Evolutionary conservation across 2,113 vertebrate genomes (phyloP).

Genomic region (Azemiops feae): DNA sequence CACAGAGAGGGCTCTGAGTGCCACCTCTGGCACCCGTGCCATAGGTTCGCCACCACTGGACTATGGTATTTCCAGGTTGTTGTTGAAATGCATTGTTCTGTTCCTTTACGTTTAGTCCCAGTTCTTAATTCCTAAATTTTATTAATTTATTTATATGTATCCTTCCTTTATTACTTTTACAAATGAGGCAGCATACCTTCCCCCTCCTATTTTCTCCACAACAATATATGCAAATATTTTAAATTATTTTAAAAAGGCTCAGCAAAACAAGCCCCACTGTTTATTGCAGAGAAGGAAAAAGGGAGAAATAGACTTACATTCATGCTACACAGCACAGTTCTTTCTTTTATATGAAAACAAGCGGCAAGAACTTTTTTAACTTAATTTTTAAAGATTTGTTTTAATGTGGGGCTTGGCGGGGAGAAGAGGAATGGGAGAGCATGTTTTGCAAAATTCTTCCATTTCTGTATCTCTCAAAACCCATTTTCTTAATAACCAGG

Average conservation of each 20-base stretch:
- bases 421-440: not conserved
- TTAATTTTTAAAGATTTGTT: slow-evolving; percentile 8
- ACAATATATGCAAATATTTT: not conserved
- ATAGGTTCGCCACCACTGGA: too few species aligned
- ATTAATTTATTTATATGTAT: not conserved
- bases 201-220: not conserved
- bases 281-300: not conserved
- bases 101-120: not conserved
- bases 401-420: not conserved
- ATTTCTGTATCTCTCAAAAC: not conserved
- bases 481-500: not conserved
- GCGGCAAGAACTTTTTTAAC: not conserved
- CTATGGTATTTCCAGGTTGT: not conserved
- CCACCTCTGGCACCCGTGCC: too few species aligned
- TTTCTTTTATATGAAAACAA: not conserved
- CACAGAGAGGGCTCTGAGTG: too few species aligned
- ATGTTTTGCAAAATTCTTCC: not conserved
- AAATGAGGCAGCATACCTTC: not conserved
- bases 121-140: not conserved
- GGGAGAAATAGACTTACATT: not conserved
- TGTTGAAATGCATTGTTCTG: not conserved
- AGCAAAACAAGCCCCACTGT: not conserved
- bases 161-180: not conserved
- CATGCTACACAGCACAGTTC: not conserved
- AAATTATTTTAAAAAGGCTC: not conserved